Percentiles rank a stretch among this genome's conserved stretches.
Conservation (phyloP, 2,113 vertebrate species). For the Monarcha castaneiventris region DNA sequence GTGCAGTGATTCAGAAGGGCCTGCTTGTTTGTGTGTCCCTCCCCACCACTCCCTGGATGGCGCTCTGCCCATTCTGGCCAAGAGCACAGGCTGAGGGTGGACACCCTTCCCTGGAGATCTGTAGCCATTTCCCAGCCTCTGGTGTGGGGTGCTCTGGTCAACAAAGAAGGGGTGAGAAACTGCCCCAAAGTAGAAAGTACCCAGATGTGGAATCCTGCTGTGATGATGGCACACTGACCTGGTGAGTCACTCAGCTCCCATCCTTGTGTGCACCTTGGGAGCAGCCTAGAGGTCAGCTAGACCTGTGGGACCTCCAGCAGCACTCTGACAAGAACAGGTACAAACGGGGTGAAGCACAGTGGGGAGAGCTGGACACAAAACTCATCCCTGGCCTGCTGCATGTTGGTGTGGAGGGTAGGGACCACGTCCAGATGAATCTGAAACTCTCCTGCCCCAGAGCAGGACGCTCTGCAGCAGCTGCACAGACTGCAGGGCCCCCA, state of each 20-base stretch:
- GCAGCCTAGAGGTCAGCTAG: neutral
- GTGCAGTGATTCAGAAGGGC: accelerated
- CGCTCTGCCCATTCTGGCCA: neutral
- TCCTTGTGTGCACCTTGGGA: neutral
- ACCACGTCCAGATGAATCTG: neutral
- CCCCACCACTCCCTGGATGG: neutral
- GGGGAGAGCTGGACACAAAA: neutral
- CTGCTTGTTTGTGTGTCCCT: neutral
- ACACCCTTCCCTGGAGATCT: neutral
- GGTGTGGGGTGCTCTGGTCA: neutral
- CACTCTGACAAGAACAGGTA: neutral
- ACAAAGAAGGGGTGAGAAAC: neutral
- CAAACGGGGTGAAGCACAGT: neutral
- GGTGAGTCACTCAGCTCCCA: neutral
- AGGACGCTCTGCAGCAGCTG: neutral
- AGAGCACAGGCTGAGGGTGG: neutral
- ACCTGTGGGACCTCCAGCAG: neutral
- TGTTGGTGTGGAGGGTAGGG: neutral
- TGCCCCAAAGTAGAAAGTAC: neutral
- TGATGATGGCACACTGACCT: neutral
- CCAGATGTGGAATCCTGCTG: neutral
- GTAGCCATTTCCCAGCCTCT: neutral
- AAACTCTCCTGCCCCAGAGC: neutral
- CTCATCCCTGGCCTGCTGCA: neutral
- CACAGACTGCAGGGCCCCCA: neutral